Evolutionary conservation across 2,797 vertebrate species (phyloP).

Genomic region (Halcyon chelicuti): DNA sequence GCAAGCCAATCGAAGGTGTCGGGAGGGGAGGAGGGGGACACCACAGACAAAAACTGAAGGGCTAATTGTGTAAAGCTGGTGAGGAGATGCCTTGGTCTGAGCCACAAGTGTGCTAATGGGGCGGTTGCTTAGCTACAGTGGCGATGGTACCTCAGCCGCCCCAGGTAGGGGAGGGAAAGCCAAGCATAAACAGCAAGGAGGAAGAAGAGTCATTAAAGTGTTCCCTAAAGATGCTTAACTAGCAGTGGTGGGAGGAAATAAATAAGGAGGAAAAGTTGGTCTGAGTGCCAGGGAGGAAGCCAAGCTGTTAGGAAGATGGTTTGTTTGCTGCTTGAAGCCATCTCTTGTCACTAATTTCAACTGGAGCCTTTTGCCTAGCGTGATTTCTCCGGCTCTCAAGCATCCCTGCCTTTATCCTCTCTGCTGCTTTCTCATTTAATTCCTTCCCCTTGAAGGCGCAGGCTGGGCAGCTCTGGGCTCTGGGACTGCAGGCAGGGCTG

Average conservation of each 20-base stretch:
- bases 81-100: not conserved
- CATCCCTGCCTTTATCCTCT: not conserved
- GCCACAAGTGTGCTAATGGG: slow-evolving; percentile 31
- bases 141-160: not conserved
- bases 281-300: slow-evolving; percentile 23
- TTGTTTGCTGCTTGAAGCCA: not conserved
- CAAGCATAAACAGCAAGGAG: not conserved
- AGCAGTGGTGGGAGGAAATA: slow-evolving; percentile 39
- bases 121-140: slow-evolving; percentile 58
- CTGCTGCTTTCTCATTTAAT: not conserved
- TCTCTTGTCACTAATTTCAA: not conserved
- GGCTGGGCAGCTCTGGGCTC: not conserved
- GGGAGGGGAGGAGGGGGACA: not conserved
- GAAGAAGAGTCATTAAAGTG: slow-evolving; percentile 59
- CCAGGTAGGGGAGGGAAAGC: slow-evolving; percentile 28
- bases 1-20: not conserved
- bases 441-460: not conserved
- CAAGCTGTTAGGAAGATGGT: not conserved
- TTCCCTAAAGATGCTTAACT: slow-evolving; percentile 51
- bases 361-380: not conserved
- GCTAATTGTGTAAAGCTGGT: slow-evolving; percentile 18
- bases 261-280: slow-evolving; percentile 37
- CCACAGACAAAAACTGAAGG: not conserved
- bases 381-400: not conserved
- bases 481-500: rapidly evolving